Evolutionary conservation across 2,888 invertebrate species (phyloP), one percentile per base, ranked within the genome.

Genomic region (Drosophila flavopinicola): DNA sequence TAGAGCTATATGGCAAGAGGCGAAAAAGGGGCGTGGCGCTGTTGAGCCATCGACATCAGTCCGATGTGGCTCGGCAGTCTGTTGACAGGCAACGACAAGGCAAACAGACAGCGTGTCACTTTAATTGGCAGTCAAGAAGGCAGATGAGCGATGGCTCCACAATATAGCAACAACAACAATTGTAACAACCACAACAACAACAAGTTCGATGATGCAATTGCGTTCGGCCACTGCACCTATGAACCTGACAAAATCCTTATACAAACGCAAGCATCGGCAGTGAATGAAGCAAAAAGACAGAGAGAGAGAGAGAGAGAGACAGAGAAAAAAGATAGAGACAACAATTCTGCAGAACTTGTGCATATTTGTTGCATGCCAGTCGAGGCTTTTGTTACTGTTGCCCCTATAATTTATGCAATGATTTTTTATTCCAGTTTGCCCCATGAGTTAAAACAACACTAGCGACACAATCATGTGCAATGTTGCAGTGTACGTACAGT

Each of bases 61-160:
- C 61, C 61, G 24, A 52, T 61, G 54, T 65, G 39, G 49, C 33
- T 56, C 61, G 35, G 24, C 47, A 68, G 53, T 51, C 54, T 66
- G 72, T 63, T 75, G 85, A 82, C 83, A 85, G 67, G 23, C 65
- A 49, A 53, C 60, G 75, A 74, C 73, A 73, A 61, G 75, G 44
- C 76, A 75, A 77, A 75, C 82, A 61, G 78, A 61, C 66, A 66
- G 37, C 71, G 69, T 72, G 69, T 82, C 78, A 60, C 53, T 66
- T 75, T 80, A 80, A 80, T 80, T 85, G 79, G 70, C 74, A 79
- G 67, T 44, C 65, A 79, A 71, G 72, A 60, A 65, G 59, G 32
- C 63, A 51, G 51, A 57, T 61, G 65, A 53, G 15, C 54, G 45
- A 66, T 60, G 73, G 39, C 42, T 65, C 35, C 54, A 49, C 45